Percentiles rank a stretch among this genome's conserved stretches.
These are phyloP conservation scores for Aldrovandia affinis DNA, from an alignment of 2,797 vertebrate species.

Conservation along the genomic window DNA sequence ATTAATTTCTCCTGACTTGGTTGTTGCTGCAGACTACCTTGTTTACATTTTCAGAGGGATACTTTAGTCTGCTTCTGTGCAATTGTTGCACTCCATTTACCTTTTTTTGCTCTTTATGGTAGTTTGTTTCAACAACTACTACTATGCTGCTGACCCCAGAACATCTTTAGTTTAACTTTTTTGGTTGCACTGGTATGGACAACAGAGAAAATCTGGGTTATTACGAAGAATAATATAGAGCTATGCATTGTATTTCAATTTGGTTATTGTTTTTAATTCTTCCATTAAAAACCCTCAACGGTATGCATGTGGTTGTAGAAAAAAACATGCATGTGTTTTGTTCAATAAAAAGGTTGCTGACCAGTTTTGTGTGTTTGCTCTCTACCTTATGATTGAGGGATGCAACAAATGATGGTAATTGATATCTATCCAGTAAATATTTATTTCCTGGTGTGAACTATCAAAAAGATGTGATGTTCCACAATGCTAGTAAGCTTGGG, in stretches of 20 bases:
- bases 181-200: not conserved
- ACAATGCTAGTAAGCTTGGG: not conserved
- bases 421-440: not conserved
- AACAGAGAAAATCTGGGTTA: not conserved
- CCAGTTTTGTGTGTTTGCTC: not conserved
- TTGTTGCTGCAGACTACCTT: not conserved
- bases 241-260: not conserved
- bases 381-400: not conserved
- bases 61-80: not conserved
- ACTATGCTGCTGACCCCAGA: not conserved
- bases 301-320: not conserved
- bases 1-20: not conserved
- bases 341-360: not conserved
- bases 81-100: not conserved
- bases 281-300: not conserved
- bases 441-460: not conserved
- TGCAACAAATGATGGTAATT: not conserved
- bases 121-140: no score
- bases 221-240: not conserved
- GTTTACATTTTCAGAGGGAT: slow-evolving; percentile 1
- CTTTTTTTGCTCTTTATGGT: not conserved
- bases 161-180: not conserved
- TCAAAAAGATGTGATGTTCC: not conserved
- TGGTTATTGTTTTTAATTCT: not conserved
- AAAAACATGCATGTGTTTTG: no score